Evolutionary conservation across 2,888 invertebrate genomes (phyloP).

Genomic region (Ophonus ardosiacus): DNA sequence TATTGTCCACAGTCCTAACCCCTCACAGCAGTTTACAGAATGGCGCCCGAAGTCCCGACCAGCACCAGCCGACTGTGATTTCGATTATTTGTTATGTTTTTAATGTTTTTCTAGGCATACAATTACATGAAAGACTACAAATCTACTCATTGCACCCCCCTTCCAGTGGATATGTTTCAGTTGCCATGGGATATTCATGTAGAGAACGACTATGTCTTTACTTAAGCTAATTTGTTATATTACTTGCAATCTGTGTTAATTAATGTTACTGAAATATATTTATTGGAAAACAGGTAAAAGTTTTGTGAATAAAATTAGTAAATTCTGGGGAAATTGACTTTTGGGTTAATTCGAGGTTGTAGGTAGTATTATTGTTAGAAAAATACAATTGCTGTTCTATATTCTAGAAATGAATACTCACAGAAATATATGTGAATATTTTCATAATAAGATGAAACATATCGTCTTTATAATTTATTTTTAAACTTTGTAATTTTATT

Average conservation of each 20-base stretch:
- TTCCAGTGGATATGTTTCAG: constrained; percentile 83
- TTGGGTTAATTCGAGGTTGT: background rate
- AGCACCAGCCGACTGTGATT: no score
- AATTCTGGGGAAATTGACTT: background rate
- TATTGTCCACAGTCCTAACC: no score
- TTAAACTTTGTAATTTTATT: background rate
- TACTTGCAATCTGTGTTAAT: constrained; percentile 27
- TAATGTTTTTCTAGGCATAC: constrained; percentile 78
- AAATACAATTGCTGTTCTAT: background rate
- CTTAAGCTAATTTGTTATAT: constrained; percentile 67
- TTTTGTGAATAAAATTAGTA: constrained; percentile 18
- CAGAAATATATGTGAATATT: background rate
- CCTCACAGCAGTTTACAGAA: no score
- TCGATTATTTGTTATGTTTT: background rate
- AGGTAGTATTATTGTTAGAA: background rate
- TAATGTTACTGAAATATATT: constrained; percentile 33
- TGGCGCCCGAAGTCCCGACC: no score
- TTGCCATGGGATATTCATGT: constrained; percentile 78
- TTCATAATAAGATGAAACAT: background rate
- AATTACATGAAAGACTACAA: constrained; percentile 90
- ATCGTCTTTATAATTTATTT: background rate
- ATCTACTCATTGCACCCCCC: constrained; percentile 91
- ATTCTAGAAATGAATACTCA: background rate
- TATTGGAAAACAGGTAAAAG: constrained; percentile 27
- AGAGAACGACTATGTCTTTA: constrained; percentile 74